phyloP scores from a whole-genome alignment of 2,797 vertebrate genomes.

The Poecilia picta region DNA sequence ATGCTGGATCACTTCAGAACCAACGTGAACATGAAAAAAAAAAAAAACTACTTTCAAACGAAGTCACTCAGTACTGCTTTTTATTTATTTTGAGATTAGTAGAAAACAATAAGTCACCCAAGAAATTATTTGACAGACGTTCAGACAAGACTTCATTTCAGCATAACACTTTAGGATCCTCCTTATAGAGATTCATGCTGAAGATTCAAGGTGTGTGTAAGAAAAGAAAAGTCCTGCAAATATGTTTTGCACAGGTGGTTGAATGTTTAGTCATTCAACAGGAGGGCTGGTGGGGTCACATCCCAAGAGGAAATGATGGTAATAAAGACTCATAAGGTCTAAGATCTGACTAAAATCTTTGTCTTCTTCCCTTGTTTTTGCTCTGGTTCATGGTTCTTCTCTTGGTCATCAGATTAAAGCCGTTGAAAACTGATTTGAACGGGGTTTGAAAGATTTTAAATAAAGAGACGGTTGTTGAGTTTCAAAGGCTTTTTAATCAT shows the following conservation, averaged over 20 bases:
- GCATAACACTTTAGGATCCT: not conserved
- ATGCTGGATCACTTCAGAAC: not conserved
- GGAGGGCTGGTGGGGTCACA: not conserved
- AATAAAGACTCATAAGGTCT: not conserved
- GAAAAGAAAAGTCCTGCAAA: not conserved
- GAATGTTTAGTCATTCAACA: conserved; percentile 7
- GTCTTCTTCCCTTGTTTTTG: conserved; percentile 28
- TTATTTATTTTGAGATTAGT: not conserved
- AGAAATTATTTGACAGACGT: not conserved
- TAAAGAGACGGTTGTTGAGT: not conserved
- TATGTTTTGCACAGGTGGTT: conserved; percentile 8
- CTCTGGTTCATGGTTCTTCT: conserved; percentile 44
- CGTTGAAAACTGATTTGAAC: conserved; percentile 36
- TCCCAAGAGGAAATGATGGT: not conserved
- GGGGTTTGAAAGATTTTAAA: conserved; percentile 26
- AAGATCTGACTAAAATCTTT: conserved; percentile 3
- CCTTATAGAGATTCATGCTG: not conserved
- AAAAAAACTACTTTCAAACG: not conserved
- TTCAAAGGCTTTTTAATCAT: not conserved
- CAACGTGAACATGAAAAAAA: not conserved
- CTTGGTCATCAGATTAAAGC: conserved; percentile 56
- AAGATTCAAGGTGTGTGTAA: not conserved
- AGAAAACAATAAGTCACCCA: not conserved
- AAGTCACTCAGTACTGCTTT: not conserved
- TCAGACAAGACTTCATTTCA: not conserved